Evolutionary conservation across 2,888 invertebrate genomes (phyloP).

Genomic region (Morinoia aosen): DNA sequence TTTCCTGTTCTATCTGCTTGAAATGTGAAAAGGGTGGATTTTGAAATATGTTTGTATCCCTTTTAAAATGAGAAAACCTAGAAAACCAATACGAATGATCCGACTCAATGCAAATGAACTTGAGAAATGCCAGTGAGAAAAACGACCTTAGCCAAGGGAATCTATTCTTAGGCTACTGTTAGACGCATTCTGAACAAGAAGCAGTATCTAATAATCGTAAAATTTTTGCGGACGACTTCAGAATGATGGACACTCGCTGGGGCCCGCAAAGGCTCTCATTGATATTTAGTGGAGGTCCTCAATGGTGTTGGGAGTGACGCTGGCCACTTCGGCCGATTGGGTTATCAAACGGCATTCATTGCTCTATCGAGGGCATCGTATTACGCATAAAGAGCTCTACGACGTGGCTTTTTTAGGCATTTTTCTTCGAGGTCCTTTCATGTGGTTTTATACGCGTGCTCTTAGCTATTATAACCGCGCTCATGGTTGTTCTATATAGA

Average conservation of each 20-base stretch:
- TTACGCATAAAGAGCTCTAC: slow-evolving; percentile 24
- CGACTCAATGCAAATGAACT: background rate
- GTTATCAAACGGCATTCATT: slow-evolving; percentile 46
- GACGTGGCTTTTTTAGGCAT: background rate
- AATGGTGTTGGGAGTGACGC: background rate
- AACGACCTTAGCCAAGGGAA: background rate
- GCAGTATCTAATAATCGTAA: background rate
- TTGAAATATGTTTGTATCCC: background rate
- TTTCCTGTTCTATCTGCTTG: background rate
- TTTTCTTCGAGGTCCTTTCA: background rate
- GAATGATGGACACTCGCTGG: slow-evolving; percentile 15
- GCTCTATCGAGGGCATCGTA: slow-evolving; percentile 16
- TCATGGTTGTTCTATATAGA: background rate
- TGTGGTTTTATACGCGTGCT: background rate
- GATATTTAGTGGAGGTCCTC: background rate
- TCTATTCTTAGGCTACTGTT: background rate
- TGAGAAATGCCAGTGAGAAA: background rate
- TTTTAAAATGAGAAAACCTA: background rate
- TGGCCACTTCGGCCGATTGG: slow-evolving; percentile 24
- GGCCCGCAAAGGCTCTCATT: background rate
- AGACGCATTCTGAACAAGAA: background rate
- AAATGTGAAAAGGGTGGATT: background rate
- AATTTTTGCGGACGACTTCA: background rate
- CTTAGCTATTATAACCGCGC: background rate
- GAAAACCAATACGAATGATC: background rate